Base-by-base conservation (phyloP, 2,888 invertebrate species). In the Xylota segnis region DNA sequence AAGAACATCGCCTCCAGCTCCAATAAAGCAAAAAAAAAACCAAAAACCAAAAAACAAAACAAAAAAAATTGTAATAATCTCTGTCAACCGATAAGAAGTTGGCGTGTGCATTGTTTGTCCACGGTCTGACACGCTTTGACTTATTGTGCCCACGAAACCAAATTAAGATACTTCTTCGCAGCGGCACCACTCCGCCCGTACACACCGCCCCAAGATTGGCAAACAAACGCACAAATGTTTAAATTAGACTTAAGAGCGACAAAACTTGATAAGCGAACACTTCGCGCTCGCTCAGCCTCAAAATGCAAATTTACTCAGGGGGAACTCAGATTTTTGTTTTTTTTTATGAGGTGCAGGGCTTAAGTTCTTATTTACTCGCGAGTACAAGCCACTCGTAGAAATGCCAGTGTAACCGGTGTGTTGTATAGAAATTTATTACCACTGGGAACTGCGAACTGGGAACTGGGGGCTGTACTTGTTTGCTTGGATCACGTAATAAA, bases 81-180 rank as follows among this genome's bases (percentile, higher is more conserved):
- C 37, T 65, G 16, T 61, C 18, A 4, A 40, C n/a, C 52, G 58
- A 66, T 81, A 45, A 74, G 50, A 34, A 54, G 12, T 14, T 52
- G 75, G n/a, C 79, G 79, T 81, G 79, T 68, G 79, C 79, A 81
- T 37, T 81, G 66, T 81, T 81, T 81, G 37, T 59, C 18, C 18
- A 58, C 29, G 16, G 27, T 16, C 79, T 66, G 59, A 14, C 29
- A n/a, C 40, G 37, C 9, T 45, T 18, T 47, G 65, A 29, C 56
- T 65, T 27, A 37, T 56, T 79, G n/a, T n/a, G 59, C 29, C 37
- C 12, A 52, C 34, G 66, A 34, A 52, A 23, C 58, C 14, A 50
- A 66, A 66, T 52, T 47, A 52, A 34, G 18, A 16, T 14, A 37
- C n/a, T n/a, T 29, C 23, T 59, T 34, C 32, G 29, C 54, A 63